Percentiles rank a stretch among this genome's conserved stretches.
Conservation (phyloP, 1,140 invertebrate genomes). For the Elymnias hypermnestra region DNA sequence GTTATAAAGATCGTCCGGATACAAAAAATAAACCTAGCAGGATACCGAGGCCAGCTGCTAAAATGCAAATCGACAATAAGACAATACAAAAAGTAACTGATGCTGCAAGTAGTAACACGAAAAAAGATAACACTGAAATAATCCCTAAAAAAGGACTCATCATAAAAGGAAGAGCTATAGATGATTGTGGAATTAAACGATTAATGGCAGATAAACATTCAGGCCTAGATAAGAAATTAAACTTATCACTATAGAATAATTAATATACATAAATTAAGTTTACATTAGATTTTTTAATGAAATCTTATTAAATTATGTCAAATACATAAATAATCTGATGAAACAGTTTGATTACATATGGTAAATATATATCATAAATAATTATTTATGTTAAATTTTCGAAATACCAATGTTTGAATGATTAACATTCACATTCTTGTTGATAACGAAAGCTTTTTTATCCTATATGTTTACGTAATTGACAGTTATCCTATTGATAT, state of each 20-base stretch:
- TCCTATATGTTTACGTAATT: too few relatives aligned
- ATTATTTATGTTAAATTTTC: too few relatives aligned
- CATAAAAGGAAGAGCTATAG: conserved; percentile 12
- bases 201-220: background rate
- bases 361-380: too few relatives aligned
- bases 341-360: background rate
- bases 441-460: too few relatives aligned
- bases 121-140: background rate
- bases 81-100: background rate
- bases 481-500: too few relatives aligned
- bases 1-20: conserved; percentile 6
- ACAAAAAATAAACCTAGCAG: conserved; percentile 30
- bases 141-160: conserved; percentile 4
- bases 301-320: background rate
- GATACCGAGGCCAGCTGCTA: conserved; percentile 33
- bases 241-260: conserved; percentile 29
- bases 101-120: too few relatives aligned
- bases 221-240: conserved; percentile 24
- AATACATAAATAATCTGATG: background rate
- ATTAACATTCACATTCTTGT: too few relatives aligned
- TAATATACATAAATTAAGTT: conserved; percentile 7
- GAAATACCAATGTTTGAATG: too few relatives aligned
- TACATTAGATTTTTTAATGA: conserved; percentile 2
- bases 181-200: conserved; percentile 30
- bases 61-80: conserved; percentile 8